A percentile compares a stretch with the other conserved stretches of the same genome.
Conservation (phyloP, 2,888 invertebrate species). For the Geotrupes spiniger region DNA sequence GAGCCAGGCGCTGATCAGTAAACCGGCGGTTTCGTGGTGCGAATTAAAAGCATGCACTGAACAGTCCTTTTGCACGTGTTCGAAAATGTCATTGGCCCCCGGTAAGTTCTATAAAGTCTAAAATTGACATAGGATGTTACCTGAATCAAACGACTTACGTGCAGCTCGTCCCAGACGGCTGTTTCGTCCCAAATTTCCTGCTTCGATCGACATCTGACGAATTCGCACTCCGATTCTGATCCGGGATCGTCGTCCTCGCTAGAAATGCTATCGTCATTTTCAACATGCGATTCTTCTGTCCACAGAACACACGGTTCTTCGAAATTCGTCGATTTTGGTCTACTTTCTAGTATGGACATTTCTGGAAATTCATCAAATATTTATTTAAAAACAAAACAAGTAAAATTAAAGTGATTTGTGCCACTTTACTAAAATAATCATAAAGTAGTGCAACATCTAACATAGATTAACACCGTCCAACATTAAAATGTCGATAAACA, state of each 20-base stretch:
- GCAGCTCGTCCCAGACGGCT: slow-evolving; percentile 37
- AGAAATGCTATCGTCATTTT: slow-evolving; percentile 44
- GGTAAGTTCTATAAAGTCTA: slow-evolving; percentile 45
- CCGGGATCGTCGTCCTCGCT: slow-evolving; percentile 55
- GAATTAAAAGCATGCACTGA: slow-evolving; percentile 15
- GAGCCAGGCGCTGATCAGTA: slow-evolving; percentile 62
- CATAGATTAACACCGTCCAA: no score
- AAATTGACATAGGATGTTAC: slow-evolving; percentile 7
- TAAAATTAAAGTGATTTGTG: no score
- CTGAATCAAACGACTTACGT: slow-evolving; percentile 38
- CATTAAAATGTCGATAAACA: no score
- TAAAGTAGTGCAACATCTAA: no score
- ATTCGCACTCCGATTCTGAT: slow-evolving; percentile 51
- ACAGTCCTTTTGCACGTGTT: slow-evolving; percentile 13
- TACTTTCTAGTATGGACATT: background rate
- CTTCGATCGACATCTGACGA: slow-evolving; percentile 25
- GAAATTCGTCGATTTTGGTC: background rate
- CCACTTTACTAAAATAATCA: no score
- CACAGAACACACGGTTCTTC: slow-evolving; percentile 17
- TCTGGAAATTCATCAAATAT: no score
- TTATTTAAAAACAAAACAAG: no score
- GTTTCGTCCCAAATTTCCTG: slow-evolving; percentile 46
- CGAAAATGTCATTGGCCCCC: slow-evolving; percentile 51
- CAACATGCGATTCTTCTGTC: slow-evolving; percentile 18
- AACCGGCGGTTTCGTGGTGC: slow-evolving; percentile 48